Conservation (phyloP, 2,888 invertebrate species). For the Agrochola lychnidis region DNA sequence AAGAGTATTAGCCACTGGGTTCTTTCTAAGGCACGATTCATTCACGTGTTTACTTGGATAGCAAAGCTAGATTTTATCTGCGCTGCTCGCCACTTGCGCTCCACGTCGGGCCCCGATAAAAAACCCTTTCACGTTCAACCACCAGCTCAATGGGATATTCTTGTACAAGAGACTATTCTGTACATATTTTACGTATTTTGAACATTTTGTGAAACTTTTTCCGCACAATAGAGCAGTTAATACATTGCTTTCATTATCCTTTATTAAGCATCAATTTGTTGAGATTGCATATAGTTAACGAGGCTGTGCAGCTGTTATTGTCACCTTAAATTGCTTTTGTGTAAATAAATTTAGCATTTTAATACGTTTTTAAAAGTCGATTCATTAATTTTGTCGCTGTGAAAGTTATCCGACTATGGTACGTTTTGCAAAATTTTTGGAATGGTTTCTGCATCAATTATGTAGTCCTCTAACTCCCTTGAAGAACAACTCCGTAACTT, state of each 20-base stretch:
- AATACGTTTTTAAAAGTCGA: background rate
- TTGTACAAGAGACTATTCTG: constrained; percentile 35
- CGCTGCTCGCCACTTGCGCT: constrained; percentile 58
- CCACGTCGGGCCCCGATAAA: constrained; percentile 48
- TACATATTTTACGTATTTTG: constrained; percentile 52
- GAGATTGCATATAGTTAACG: constrained; percentile 44
- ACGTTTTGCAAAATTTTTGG: background rate
- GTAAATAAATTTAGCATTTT: background rate
- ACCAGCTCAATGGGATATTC: constrained; percentile 51
- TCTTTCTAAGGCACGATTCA: constrained; percentile 61
- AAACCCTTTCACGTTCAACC: constrained; percentile 57
- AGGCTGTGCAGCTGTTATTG: constrained; percentile 36
- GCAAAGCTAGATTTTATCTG: constrained; percentile 69
- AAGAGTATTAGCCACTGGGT: constrained; percentile 59
- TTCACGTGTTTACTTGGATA: constrained; percentile 61
- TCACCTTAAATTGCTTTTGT: constrained; percentile 4
- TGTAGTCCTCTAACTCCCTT: too few species aligned
- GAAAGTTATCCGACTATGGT: background rate
- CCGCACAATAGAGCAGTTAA: constrained; percentile 43
- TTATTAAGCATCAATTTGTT: constrained; percentile 53
- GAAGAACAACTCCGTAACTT: background rate
- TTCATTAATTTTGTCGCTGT: background rate
- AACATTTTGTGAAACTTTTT: constrained; percentile 43
- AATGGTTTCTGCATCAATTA: background rate
- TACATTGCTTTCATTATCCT: constrained; percentile 51